A percentile compares a stretch with the other conserved stretches of the same genome.
Conservation (phyloP, 2,888 invertebrate genomes). For the Eristalinus sepulchralis region DNA sequence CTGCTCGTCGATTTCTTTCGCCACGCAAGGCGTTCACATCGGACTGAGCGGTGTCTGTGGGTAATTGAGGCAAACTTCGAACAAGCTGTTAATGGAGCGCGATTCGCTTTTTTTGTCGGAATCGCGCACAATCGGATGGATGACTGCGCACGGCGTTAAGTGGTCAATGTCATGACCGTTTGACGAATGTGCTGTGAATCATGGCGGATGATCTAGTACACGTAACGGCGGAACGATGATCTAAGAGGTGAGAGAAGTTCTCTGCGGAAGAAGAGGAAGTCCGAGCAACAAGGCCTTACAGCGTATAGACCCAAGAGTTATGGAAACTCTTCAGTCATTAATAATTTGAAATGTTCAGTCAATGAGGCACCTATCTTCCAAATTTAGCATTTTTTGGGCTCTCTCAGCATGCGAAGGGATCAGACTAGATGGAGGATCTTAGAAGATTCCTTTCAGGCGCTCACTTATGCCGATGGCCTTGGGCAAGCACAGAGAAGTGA, state of each 20-base stretch:
- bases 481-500: too few species aligned
- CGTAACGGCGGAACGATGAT: neutral
- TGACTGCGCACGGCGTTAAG: constrained; percentile 14
- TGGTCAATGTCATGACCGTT: constrained; percentile 39
- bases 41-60: neutral
- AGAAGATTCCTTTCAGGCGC: too few species aligned
- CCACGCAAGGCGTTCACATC: neutral
- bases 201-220: neutral
- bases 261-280: too few species aligned
- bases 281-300: too few species aligned
- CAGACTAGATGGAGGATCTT: too few species aligned
- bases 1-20: neutral
- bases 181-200: neutral
- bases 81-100: neutral
- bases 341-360: too few species aligned
- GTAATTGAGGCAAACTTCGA: constrained; percentile 2
- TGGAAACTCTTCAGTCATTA: too few species aligned
- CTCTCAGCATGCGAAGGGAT: too few species aligned
- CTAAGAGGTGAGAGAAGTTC: neutral
- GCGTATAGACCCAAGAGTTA: too few species aligned
- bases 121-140: constrained; percentile 7
- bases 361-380: too few species aligned
- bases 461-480: too few species aligned
- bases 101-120: constrained; percentile 16
- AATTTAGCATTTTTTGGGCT: too few species aligned